A percentile compares a stretch with the other conserved stretches of the same genome.
Conservation (phyloP, 23 tunicate species). For the Diplosoma virens region DNA sequence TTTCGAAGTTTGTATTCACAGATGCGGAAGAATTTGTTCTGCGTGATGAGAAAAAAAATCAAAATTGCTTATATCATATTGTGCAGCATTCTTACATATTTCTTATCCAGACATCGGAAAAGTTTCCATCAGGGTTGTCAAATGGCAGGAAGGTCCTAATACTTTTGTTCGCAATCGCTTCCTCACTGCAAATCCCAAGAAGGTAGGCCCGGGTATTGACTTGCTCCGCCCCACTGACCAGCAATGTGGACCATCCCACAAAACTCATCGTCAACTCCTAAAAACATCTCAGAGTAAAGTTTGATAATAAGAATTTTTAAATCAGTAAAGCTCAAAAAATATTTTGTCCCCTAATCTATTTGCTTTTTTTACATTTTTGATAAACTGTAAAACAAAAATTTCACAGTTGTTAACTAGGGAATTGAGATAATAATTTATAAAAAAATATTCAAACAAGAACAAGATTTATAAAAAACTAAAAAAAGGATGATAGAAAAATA, state of each 20-base stretch:
- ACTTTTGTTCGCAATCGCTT: not conserved
- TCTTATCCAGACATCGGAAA: constrained; percentile 42
- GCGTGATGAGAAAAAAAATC: too few species aligned
- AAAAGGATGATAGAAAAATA: too few species aligned
- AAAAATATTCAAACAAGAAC: not conserved
- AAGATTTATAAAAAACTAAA: too few species aligned
- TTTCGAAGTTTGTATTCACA: too few species aligned
- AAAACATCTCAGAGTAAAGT: too few species aligned
- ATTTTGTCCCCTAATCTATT: too few species aligned
- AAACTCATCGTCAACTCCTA: constrained; percentile 53
- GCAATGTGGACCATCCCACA: not conserved
- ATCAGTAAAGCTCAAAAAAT: too few species aligned
- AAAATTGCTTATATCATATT: not conserved
- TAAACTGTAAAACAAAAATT: too few species aligned
- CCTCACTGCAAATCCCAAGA: constrained; percentile 27
- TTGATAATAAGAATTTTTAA: too few species aligned
- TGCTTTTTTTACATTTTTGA: not conserved
- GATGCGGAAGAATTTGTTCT: too few species aligned
- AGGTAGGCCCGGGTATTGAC: constrained; percentile 17
- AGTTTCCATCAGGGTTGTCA: constrained; percentile 13
- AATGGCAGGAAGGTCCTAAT: constrained; percentile 31
- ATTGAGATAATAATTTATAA: not conserved
- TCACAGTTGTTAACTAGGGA: not conserved
- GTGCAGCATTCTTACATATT: constrained; percentile 24
- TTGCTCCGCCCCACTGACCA: not conserved